These are phyloP conservation scores for Apotomis capreana DNA, from an alignment of 2,888 invertebrate species.

Conservation along the genomic window DNA sequence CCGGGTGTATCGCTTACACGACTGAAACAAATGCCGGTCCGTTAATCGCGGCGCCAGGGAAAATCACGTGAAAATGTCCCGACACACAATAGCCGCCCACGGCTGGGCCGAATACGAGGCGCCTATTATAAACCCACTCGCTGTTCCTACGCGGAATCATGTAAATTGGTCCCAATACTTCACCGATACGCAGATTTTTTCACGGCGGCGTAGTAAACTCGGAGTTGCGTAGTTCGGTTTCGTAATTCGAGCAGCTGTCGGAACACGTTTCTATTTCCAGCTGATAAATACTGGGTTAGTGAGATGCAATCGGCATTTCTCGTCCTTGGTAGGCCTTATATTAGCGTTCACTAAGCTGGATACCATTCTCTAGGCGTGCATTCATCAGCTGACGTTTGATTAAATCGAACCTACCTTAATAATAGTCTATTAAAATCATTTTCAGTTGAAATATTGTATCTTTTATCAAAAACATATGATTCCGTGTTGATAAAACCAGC, in stretches of 20 bases:
- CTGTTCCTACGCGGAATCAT: constrained; percentile 79
- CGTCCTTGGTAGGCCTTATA: constrained; percentile 54
- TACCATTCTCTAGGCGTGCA: background rate
- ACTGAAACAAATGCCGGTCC: constrained; percentile 76
- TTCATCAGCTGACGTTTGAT: background rate
- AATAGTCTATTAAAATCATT: background rate
- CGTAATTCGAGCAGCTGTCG: constrained; percentile 71
- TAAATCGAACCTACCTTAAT: constrained; percentile 1
- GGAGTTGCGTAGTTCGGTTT: constrained; percentile 63
- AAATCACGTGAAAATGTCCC: constrained; percentile 73
- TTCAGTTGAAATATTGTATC: background rate
- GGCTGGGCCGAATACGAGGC: constrained; percentile 58
- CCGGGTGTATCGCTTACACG: constrained; percentile 76
- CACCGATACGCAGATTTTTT: constrained; percentile 64
- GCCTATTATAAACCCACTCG: constrained; percentile 60
- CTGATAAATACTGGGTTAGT: constrained; percentile 49
- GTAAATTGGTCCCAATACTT: constrained; percentile 78
- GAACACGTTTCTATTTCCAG: constrained; percentile 75
- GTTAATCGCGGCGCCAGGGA: constrained; percentile 78
- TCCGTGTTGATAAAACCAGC: no score
- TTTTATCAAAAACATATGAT: constrained; percentile 20
- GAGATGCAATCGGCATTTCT: constrained; percentile 66
- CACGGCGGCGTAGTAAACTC: constrained; percentile 65
- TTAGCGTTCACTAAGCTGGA: constrained; percentile 24
- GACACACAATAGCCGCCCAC: constrained; percentile 47